Conservation (phyloP, 2,113 vertebrate species). For the western clawed frog (Xenopus tropicalis) region UCB_Xtro_10.0 CM004443.2:65023501-65024000, state of each 20-base stretch:
- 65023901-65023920: slow-evolving; percentile 94
- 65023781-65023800: not conserved
- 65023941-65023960: slow-evolving; percentile 94
- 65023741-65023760: too few relatives aligned
- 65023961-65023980: slow-evolving; percentile 88
- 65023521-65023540: slow-evolving; percentile 93
- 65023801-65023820: not conserved
- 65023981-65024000: slow-evolving; percentile 79
- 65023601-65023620: slow-evolving; percentile 37
- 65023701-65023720: too few relatives aligned
- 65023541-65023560: slow-evolving; percentile 86
- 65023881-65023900: slow-evolving; percentile 88
- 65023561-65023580: slow-evolving; percentile 76
- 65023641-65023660: too few relatives aligned
- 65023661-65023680: too few relatives aligned
- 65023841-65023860: slow-evolving; percentile 33
- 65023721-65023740: too few relatives aligned
- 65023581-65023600: slow-evolving; percentile 89
- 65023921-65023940: slow-evolving; percentile 97
- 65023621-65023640: too few relatives aligned
- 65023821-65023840: slow-evolving; percentile 7
- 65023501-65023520: slow-evolving; percentile 87
- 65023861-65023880: slow-evolving; percentile 92
- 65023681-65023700: too few relatives aligned
- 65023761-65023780: too few relatives aligned